Conservation (phyloP, 2,797 vertebrate genomes). For the Picus viridis region DNA sequence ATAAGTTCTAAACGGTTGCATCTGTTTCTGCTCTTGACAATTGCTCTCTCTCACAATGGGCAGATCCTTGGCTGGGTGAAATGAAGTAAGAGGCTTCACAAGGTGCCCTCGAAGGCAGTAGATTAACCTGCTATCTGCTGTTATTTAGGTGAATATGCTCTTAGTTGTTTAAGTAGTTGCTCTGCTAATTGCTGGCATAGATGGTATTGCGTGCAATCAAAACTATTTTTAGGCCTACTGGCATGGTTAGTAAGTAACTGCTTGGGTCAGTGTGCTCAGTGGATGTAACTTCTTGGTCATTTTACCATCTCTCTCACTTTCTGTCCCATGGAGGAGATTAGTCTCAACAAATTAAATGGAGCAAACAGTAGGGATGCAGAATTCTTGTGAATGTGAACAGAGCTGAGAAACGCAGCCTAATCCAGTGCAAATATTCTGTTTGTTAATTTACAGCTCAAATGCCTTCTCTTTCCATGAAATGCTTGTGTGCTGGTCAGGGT, state of each 20-base stretch:
- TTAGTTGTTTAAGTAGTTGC: background rate
- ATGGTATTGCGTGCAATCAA: background rate
- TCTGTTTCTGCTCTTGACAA: conserved; percentile 1
- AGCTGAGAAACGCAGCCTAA: background rate
- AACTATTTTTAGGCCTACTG: conserved; percentile 30
- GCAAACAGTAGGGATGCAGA: background rate
- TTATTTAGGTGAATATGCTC: background rate
- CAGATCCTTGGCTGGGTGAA: background rate
- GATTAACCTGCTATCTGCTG: background rate
- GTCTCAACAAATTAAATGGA: background rate
- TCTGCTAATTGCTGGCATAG: conserved; percentile 14
- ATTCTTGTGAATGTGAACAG: background rate
- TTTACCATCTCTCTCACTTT: conserved; percentile 40
- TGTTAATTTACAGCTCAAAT: background rate
- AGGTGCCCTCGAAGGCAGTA: background rate
- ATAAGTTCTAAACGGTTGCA: background rate
- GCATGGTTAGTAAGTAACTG: background rate
- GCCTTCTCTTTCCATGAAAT: background rate
- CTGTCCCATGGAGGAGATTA: background rate
- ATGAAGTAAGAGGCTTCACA: background rate
- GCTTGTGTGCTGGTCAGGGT: background rate
- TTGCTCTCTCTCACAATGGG: background rate
- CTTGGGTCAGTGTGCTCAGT: background rate
- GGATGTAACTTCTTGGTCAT: conserved; percentile 34
- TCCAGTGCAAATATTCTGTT: background rate